Conservation (phyloP, 2,888 invertebrate genomes). For the Lutraria lutraria region DNA sequence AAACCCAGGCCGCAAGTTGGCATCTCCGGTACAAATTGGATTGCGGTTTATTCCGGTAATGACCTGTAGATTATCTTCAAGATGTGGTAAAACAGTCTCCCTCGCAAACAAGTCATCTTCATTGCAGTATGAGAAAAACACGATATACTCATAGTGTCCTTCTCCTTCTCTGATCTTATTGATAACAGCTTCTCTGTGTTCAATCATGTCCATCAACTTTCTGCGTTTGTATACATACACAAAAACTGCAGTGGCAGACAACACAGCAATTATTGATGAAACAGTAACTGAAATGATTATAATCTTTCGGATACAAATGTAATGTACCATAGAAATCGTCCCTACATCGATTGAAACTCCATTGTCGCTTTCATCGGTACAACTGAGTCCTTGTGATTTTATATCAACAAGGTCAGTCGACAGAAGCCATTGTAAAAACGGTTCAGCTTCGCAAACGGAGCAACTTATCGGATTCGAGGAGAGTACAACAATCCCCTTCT, state of each 20-base stretch:
- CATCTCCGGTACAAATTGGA: too few relatives aligned
- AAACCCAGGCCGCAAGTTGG: too few relatives aligned
- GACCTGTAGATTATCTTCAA: too few relatives aligned
- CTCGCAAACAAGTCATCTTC: not conserved
- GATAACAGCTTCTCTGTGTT: not conserved
- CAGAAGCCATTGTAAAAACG: too few relatives aligned
- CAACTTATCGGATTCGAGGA: conserved; percentile 4
- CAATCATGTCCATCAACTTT: not conserved
- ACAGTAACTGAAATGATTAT: conserved; percentile 26
- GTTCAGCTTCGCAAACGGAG: not conserved
- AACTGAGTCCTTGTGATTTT: too few relatives aligned
- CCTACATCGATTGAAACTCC: conserved; percentile 9
- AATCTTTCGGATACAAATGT: not conserved
- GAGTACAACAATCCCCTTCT: not conserved
- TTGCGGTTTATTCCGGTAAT: too few relatives aligned
- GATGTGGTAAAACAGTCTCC: too few relatives aligned
- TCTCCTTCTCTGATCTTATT: too few relatives aligned
- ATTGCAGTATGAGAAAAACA: not conserved
- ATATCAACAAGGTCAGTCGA: too few relatives aligned
- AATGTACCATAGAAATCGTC: not conserved
- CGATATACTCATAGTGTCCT: not conserved
- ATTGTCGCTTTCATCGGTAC: too few relatives aligned
- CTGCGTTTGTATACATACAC: not conserved
- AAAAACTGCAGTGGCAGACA: too few relatives aligned
- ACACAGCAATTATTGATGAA: too few relatives aligned